Conservation (phyloP, 2,888 invertebrate genomes). For the Pollenia griseotomentosa region DNA sequence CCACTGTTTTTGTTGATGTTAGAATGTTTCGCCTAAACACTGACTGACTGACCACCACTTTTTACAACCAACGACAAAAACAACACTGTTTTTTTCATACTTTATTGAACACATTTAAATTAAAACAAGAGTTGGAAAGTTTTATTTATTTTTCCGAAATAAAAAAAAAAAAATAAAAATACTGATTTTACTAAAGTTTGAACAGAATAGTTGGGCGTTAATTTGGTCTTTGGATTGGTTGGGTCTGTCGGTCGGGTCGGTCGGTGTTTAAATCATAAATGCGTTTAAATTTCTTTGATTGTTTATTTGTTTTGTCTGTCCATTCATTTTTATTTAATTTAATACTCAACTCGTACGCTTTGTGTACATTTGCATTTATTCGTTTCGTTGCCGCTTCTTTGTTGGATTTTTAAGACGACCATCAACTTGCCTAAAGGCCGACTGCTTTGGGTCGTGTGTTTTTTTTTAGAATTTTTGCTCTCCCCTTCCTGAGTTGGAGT, state of each 20-base stretch:
- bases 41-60: slow-evolving; percentile 34
- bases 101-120: slow-evolving; percentile 54
- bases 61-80: not conserved
- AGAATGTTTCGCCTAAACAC: slow-evolving; percentile 44
- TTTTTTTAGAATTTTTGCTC: slow-evolving; percentile 49
- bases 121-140: slow-evolving; percentile 54
- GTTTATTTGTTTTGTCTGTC: slow-evolving; percentile 53
- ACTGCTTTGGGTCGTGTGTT: slow-evolving; percentile 44
- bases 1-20: slow-evolving; percentile 13
- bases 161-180: not conserved
- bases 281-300: slow-evolving; percentile 39
- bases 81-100: not conserved
- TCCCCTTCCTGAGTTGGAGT: not conserved
- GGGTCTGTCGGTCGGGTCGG: not conserved
- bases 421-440: slow-evolving; percentile 70
- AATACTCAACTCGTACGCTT: slow-evolving; percentile 7
- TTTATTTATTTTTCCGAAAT: slow-evolving; percentile 35
- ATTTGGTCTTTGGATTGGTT: slow-evolving; percentile 25
- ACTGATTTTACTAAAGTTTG: slow-evolving; percentile 37
- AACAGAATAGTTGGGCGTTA: slow-evolving; percentile 37
- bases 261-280: slow-evolving; percentile 58
- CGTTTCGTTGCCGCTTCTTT: slow-evolving; percentile 56
- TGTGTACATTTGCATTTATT: slow-evolving; percentile 34
- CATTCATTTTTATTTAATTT: slow-evolving; percentile 46
- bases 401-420: slow-evolving; percentile 65